Percentiles rank a stretch among this genome's conserved stretches.
Conservation (phyloP, 2,888 invertebrate species). For the Poecilobothrus nobilitatus region DNA sequence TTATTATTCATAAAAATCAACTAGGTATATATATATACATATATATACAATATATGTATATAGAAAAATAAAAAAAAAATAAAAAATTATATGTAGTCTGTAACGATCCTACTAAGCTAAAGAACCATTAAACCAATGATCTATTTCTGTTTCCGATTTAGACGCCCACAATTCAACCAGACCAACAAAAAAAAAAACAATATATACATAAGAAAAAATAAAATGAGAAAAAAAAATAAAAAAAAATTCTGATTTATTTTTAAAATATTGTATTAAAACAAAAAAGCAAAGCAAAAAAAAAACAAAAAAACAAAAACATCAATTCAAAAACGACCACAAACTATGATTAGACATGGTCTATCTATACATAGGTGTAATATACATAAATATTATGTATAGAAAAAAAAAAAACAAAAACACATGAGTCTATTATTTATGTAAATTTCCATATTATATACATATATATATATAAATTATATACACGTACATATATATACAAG, state of each 20-base stretch:
- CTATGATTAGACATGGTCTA: not conserved
- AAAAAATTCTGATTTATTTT: not conserved
- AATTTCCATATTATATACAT: no score
- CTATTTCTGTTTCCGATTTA: constrained; percentile 3
- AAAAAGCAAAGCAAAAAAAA: no score
- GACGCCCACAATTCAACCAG: constrained; percentile 4
- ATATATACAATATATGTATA: not conserved
- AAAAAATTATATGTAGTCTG: not conserved
- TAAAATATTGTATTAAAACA: not conserved
- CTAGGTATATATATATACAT: not conserved
- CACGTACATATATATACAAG: no score
- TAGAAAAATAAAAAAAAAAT: not conserved
- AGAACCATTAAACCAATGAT: constrained; percentile 6
- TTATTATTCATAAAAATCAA: not conserved
- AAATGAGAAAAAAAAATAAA: no score
- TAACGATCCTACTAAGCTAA: not conserved
- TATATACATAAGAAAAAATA: not conserved
- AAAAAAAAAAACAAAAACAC: no score
- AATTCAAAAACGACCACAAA: not conserved
- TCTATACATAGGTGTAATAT: not conserved
- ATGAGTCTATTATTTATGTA: no score
- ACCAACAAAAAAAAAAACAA: not conserved
- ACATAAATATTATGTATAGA: no score
- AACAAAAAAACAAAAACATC: not conserved
- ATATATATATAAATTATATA: no score